These are phyloP conservation scores for Rhagoletis pomonella DNA, from an alignment of 1,140 invertebrate species.

Conservation along the genomic window DNA sequence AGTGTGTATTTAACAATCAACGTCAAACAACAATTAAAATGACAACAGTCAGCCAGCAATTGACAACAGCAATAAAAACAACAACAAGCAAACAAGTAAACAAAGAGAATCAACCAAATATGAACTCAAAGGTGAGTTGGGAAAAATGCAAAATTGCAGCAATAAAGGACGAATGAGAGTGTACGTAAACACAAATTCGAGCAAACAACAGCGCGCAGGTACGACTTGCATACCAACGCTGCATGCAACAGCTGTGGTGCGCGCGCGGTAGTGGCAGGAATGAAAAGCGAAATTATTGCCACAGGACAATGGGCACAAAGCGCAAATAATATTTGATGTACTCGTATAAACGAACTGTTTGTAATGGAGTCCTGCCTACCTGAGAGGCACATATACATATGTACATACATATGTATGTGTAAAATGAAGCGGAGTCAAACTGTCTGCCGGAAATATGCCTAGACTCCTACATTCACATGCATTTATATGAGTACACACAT, in stretches of 20 bases:
- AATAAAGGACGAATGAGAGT: constrained; percentile 37
- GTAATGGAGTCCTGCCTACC: background rate
- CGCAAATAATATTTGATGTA: constrained; percentile 51
- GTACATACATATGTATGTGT: background rate
- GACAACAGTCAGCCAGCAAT: constrained; percentile 51
- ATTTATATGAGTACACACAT: background rate
- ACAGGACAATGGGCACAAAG: constrained; percentile 50
- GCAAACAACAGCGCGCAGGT: background rate
- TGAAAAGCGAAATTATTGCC: constrained; percentile 53
- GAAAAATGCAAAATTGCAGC: constrained; percentile 60
- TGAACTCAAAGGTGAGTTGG: constrained; percentile 17
- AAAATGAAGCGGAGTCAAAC: background rate
- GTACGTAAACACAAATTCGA: background rate
- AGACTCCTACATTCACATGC: background rate
- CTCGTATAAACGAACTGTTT: background rate
- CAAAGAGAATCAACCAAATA: constrained; percentile 25
- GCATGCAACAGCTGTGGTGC: constrained; percentile 31
- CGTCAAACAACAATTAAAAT: constrained; percentile 52
- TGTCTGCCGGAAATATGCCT: constrained; percentile 39
- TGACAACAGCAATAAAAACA: constrained; percentile 52
- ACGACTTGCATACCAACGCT: too few relatives aligned
- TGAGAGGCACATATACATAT: background rate
- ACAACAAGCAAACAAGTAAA: background rate
- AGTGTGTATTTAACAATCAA: constrained; percentile 54
- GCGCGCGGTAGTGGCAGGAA: background rate